These are phyloP conservation scores for Echinometra lucunter DNA, from an alignment of 53 echinoderm and acorn worm species.

Conservation along the genomic window DNA sequence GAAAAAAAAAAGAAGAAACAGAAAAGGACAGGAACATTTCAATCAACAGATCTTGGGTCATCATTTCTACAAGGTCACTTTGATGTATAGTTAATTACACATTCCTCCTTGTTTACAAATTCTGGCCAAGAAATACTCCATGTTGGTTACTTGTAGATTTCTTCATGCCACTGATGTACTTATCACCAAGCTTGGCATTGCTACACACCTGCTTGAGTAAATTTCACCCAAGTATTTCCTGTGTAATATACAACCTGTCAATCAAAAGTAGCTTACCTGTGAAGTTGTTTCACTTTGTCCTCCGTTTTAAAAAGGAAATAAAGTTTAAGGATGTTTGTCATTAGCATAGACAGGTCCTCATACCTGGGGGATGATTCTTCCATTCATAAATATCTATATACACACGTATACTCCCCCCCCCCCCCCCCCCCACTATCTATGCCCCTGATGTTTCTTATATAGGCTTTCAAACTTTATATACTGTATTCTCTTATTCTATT, in stretches of 20 bases:
- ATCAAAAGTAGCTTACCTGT: background rate
- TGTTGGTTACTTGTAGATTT: constrained; percentile 36
- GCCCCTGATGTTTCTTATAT: no score
- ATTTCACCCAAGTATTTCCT: background rate
- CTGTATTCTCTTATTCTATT: no score
- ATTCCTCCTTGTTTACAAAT: constrained; percentile 40
- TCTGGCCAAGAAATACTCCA: background rate
- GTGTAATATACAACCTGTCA: constrained; percentile 19
- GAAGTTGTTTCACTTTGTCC: background rate
- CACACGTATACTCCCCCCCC: no score
- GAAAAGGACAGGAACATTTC: background rate
- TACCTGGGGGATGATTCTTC: no score
- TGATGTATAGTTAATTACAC: background rate
- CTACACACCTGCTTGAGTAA: background rate
- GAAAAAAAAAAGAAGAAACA: background rate
- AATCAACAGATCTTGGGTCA: no score
- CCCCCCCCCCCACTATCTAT: no score
- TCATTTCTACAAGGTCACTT: background rate
- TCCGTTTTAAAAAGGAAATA: no score
- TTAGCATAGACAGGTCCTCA: no score
- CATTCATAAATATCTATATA: no score
- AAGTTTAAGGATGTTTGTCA: no score
- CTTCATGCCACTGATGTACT: background rate
- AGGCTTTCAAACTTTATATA: no score
- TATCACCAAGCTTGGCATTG: background rate